Evolutionary conservation across 2,888 invertebrate genomes (phyloP).

Genomic region (Desoria tigrina): DNA sequence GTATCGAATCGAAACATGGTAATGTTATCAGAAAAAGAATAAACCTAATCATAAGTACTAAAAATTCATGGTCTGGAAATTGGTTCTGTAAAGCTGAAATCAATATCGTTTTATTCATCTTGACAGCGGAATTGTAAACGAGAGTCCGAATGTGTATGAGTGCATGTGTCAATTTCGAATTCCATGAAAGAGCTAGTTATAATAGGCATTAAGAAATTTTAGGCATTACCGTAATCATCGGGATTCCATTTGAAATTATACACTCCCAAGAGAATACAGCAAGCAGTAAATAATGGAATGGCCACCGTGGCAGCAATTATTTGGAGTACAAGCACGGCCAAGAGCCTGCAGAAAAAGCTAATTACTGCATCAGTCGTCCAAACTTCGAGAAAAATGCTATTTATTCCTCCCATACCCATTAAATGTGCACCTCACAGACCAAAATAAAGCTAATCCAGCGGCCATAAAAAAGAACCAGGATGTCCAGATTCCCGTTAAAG

Average conservation of each 20-base stretch:
- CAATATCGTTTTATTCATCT: no score
- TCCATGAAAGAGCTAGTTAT: no score
- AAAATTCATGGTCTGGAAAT: no score
- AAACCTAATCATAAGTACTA: no score
- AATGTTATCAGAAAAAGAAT: no score
- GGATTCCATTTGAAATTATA: constrained; percentile 49
- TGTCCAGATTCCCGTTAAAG: constrained; percentile 52
- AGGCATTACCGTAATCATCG: constrained; percentile 34
- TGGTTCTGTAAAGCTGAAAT: no score
- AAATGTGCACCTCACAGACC: constrained; percentile 52
- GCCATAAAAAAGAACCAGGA: constrained; percentile 53
- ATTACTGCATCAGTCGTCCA: constrained; percentile 1
- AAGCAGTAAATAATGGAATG: constrained; percentile 50
- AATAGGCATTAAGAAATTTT: no score
- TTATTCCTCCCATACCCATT: constrained; percentile 43
- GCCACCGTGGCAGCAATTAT: constrained; percentile 51
- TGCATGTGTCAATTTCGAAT: no score
- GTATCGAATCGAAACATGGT: no score
- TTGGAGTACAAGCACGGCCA: constrained; percentile 50
- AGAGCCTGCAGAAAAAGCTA: constrained; percentile 31
- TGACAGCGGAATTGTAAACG: no score
- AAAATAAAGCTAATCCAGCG: constrained; percentile 49
- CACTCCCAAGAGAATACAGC: constrained; percentile 49
- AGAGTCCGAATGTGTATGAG: no score
- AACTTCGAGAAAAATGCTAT: not conserved